Evolutionary conservation across 2,888 invertebrate genomes (phyloP).

Genomic region (Yponomeuta sedellus): DNA sequence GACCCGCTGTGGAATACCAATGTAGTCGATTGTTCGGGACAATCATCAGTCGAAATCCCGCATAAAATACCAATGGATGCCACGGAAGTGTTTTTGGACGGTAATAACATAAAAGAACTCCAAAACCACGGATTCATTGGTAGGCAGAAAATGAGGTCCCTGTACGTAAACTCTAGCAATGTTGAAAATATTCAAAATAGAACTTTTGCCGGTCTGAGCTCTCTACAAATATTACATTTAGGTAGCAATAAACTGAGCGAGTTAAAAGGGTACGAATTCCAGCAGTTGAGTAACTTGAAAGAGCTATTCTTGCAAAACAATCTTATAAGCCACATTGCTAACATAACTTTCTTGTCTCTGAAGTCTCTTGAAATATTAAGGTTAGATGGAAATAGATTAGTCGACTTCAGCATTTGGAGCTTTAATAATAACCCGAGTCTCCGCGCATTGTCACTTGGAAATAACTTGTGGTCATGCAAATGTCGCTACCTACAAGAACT

Average conservation of each 20-base stretch:
- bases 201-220: conserved; percentile 90
- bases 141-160: conserved; percentile 89
- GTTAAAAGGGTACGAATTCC: conserved; percentile 90
- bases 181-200: conserved; percentile 91
- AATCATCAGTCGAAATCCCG: conserved; percentile 86
- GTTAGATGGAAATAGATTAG: conserved; percentile 89
- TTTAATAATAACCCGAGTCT: conserved; percentile 81
- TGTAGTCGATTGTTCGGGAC: conserved; percentile 92
- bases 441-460: conserved; percentile 85
- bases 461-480: conserved; percentile 93
- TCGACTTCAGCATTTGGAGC: conserved; percentile 87
- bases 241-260: conserved; percentile 89
- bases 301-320: conserved; percentile 93
- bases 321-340: conserved; percentile 85
- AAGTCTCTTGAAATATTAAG: conserved; percentile 87
- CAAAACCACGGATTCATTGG: conserved; percentile 93
- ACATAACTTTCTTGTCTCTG: conserved; percentile 86
- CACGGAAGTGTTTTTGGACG: conserved; percentile 94
- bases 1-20: conserved; percentile 96
- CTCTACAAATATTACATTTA: conserved; percentile 87
- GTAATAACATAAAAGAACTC: conserved; percentile 89
- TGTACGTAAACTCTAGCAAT: conserved; percentile 90
- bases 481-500: conserved; percentile 92
- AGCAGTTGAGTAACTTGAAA: conserved; percentile 84
- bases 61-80: conserved; percentile 95